Conservation (phyloP, 2,888 invertebrate genomes). For the Hybos culiciformis region DNA sequence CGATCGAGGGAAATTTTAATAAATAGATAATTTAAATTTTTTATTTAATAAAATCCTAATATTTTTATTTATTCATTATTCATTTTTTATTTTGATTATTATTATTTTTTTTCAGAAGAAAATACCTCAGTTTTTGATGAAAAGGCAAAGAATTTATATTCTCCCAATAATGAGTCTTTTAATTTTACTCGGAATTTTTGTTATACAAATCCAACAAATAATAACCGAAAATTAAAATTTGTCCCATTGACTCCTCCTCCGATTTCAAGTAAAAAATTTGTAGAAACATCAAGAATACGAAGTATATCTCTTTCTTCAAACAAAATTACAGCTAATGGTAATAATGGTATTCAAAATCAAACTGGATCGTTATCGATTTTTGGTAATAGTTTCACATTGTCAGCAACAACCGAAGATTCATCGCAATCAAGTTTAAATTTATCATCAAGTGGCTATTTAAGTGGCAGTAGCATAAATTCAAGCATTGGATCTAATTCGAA, state of each 20-base stretch:
- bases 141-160: too few relatives aligned
- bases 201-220: conserved; percentile 12
- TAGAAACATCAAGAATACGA: conserved; percentile 28
- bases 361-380: conserved; percentile 8
- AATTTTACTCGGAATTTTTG: too few relatives aligned
- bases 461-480: conserved; percentile 19
- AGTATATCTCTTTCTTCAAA: conserved; percentile 34
- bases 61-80: too few relatives aligned
- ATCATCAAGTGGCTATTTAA: conserved; percentile 22
- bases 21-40: too few relatives aligned
- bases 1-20: too few relatives aligned
- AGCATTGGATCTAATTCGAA: conserved; percentile 15
- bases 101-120: too few relatives aligned
- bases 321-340: conserved; percentile 30
- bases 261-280: conserved; percentile 27
- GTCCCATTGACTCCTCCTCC: conserved; percentile 32
- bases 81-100: too few relatives aligned
- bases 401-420: conserved; percentile 18
- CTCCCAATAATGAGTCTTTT: too few relatives aligned
- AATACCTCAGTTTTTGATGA: too few relatives aligned
- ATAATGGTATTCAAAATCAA: conserved; percentile 13
- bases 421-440: conserved; percentile 22
- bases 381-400: background rate
- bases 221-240: conserved; percentile 21
- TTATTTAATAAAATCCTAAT: too few relatives aligned